phyloP scores from a whole-genome alignment of 2,888 invertebrate genomes.

The Alloplasta piceator region DNA sequence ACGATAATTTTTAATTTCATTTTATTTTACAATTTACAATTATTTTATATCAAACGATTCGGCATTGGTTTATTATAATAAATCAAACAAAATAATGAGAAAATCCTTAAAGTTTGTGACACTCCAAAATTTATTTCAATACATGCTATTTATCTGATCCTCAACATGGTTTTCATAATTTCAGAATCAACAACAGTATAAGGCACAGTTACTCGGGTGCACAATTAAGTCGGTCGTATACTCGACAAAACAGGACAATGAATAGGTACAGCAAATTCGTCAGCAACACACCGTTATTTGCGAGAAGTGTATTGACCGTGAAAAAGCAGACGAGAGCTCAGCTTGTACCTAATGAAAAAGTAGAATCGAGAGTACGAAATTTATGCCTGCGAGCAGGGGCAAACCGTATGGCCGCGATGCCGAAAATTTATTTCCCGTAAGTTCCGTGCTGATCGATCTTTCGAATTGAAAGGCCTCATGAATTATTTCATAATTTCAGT shows the following conservation, averaged over 20 bases:
- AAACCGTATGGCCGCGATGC: not conserved
- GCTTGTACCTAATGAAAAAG: not conserved
- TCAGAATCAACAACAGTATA: too few species aligned
- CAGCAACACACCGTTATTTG: not conserved
- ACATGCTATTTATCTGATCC: too few species aligned
- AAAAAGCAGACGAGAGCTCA: slow-evolving; percentile 1
- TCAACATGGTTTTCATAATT: too few species aligned
- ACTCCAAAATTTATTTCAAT: not conserved
- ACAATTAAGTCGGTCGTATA: slow-evolving; percentile 3
- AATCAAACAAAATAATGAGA: not conserved
- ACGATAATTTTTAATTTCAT: too few species aligned
- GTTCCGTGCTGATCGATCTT: too few species aligned
- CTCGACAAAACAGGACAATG: not conserved
- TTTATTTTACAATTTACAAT: too few species aligned
- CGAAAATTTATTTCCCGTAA: not conserved
- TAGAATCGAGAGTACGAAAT: slow-evolving; percentile 3
- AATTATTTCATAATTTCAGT: not conserved
- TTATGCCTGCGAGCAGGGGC: not conserved
- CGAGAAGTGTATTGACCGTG: too few species aligned
- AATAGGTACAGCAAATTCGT: not conserved
- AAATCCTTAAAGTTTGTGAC: not conserved
- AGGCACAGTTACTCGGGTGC: not conserved
- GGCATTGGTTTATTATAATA: not conserved
- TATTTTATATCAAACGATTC: not conserved
- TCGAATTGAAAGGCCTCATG: too few species aligned